Percentiles rank a stretch among this genome's conserved stretches.
These are phyloP conservation scores for Amblyjoppa fuscipennis DNA, from an alignment of 2,888 invertebrate species.

Conservation along the genomic window DNA sequence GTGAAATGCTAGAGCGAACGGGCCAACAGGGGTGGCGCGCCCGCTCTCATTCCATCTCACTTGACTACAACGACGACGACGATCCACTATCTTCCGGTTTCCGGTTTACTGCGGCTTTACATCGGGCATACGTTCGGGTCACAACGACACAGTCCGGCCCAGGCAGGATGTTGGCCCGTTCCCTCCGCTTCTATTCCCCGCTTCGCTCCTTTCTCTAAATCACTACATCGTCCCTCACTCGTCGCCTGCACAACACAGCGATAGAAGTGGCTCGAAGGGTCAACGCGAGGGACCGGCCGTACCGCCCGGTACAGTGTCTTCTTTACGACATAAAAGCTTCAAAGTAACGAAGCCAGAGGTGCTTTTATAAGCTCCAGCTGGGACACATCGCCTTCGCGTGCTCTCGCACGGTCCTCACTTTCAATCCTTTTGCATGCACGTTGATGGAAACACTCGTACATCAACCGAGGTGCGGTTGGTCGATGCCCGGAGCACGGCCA, in stretches of 20 bases:
- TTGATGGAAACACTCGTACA: constrained; percentile 10
- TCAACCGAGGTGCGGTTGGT: not conserved
- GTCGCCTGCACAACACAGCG: not conserved
- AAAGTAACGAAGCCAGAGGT: constrained; percentile 38
- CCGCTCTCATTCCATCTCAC: constrained; percentile 37
- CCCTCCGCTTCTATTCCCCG: not conserved
- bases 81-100: constrained; percentile 46
- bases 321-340: constrained; percentile 52
- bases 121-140: constrained; percentile 44
- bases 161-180: constrained; percentile 35
- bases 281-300: not conserved
- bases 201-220: constrained; percentile 31
- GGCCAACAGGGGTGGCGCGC: constrained; percentile 7
- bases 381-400: constrained; percentile 41
- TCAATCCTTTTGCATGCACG: not conserved
- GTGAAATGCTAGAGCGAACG: constrained; percentile 50
- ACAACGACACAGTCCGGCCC: not conserved
- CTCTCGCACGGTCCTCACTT: not conserved
- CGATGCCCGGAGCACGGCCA: not conserved
- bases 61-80: constrained; percentile 39
- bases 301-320: constrained; percentile 22
- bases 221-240: constrained; percentile 21
- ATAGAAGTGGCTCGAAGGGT: constrained; percentile 7
- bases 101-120: constrained; percentile 54
- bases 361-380: constrained; percentile 37